Evolutionary conservation across 2,888 invertebrate species (phyloP).

Genomic region (Platypus cylindrus): DNA sequence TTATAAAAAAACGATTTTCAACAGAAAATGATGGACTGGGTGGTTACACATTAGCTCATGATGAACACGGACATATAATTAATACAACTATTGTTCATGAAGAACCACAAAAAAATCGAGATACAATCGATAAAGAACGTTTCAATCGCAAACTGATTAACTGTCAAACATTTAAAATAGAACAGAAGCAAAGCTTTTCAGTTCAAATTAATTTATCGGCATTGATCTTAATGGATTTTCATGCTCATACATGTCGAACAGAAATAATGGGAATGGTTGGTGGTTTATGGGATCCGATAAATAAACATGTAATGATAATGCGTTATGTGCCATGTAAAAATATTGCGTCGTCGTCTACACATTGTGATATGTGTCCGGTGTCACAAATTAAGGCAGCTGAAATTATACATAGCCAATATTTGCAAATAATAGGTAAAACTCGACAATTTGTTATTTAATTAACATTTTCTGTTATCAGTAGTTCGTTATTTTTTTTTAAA

Average conservation of each 20-base stretch:
- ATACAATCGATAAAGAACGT: too few species aligned
- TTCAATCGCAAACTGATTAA: slow-evolving; percentile 49
- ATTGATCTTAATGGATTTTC: slow-evolving; percentile 53
- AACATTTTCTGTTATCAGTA: too few species aligned
- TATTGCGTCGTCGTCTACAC: slow-evolving; percentile 47
- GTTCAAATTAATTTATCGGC: slow-evolving; percentile 47
- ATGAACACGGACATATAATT: slow-evolving; percentile 44
- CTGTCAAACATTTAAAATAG: slow-evolving; percentile 45
- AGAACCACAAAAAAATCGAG: slow-evolving; percentile 28
- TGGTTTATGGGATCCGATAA: slow-evolving; percentile 36
- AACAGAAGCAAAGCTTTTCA: slow-evolving; percentile 47
- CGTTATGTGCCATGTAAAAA: slow-evolving; percentile 53
- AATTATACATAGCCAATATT: slow-evolving; percentile 33
- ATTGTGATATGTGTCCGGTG: slow-evolving; percentile 70
- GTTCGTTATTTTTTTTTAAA: too few species aligned
- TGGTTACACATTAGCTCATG: slow-evolving; percentile 52
- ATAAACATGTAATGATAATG: slow-evolving; percentile 34
- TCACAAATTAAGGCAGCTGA: slow-evolving; percentile 52
- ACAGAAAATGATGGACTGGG: slow-evolving; percentile 52
- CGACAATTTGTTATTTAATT: neutral
- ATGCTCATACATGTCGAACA: slow-evolving; percentile 53
- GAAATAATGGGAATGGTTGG: slow-evolving; percentile 69
- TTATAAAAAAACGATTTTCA: slow-evolving; percentile 41
- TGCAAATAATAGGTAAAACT: slow-evolving; percentile 14
- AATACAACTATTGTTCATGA: slow-evolving; percentile 34